A percentile compares a stretch with the other conserved stretches of the same genome.
phyloP scores from a whole-genome alignment of 2,797 vertebrate species.

The Anguilla pacifica region DNA sequence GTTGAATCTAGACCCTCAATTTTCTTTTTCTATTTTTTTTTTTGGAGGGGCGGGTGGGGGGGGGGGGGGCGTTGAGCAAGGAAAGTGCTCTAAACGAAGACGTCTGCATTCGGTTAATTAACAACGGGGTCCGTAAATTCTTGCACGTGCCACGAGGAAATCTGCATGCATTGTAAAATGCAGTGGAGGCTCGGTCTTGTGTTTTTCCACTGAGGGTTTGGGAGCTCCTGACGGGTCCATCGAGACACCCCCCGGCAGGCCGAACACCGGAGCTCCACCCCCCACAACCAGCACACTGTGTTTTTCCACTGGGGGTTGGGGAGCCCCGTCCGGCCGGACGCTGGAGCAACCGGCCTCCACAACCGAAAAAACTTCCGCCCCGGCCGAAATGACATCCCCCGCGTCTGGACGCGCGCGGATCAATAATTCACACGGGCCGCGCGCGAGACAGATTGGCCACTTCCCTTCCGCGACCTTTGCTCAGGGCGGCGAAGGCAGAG shows the following conservation, averaged over 20 bases:
- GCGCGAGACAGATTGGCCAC: background rate
- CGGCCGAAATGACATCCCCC: background rate
- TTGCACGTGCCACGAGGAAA: slow-evolving; percentile 11
- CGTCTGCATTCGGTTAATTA: slow-evolving; percentile 28
- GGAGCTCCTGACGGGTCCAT: background rate
- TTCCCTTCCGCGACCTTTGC: background rate
- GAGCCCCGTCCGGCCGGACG: background rate
- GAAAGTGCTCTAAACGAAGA: background rate
- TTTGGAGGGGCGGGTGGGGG: background rate
- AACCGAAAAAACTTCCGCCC: background rate
- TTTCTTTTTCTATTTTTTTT: background rate
- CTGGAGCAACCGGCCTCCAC: background rate
- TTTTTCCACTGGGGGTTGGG: slow-evolving; percentile 6
- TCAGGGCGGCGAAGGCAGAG: background rate
- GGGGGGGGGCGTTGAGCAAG: background rate
- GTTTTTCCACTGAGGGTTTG: slow-evolving; percentile 1
- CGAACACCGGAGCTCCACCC: background rate
- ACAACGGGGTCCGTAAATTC: slow-evolving; percentile 15
- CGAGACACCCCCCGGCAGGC: background rate
- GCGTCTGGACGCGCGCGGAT: background rate
- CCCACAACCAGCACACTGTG: background rate
- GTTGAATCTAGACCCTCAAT: background rate
- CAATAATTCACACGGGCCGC: background rate
- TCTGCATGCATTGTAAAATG: background rate
- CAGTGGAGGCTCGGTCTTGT: background rate